phyloP scores from a whole-genome alignment of 2,888 invertebrate genomes.

The Philereme vetulata region DNA sequence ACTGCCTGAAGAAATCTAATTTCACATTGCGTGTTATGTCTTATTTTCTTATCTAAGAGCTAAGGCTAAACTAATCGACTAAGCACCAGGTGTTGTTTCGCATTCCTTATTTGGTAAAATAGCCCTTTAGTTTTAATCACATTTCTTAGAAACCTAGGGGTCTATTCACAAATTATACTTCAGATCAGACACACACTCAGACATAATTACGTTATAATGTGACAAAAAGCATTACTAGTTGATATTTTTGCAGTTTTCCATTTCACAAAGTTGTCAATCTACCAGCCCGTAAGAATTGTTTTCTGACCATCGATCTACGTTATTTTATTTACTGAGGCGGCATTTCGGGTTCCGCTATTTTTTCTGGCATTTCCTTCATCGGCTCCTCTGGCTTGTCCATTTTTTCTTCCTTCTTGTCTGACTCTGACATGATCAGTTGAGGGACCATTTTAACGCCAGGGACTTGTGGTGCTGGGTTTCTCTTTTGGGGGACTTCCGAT shows the following conservation, averaged over 20 bases:
- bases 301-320: conserved; percentile 14
- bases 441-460: conserved; percentile 68
- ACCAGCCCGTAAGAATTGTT: conserved; percentile 11
- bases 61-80: conserved; percentile 44
- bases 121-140: conserved; percentile 55
- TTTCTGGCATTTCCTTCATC: conserved; percentile 19
- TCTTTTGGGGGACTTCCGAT: conserved; percentile 51
- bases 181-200: conserved; percentile 35
- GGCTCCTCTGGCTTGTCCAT: conserved; percentile 51
- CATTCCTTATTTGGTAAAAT: conserved; percentile 75
- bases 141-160: conserved; percentile 34
- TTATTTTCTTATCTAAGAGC: too few species aligned
- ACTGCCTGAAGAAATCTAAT: too few species aligned
- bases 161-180: conserved; percentile 25
- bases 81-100: conserved; percentile 41
- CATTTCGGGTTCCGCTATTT: conserved; percentile 40
- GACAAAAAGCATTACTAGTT: background rate
- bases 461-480: conserved; percentile 43
- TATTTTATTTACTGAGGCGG: conserved; percentile 32
- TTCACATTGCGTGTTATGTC: too few species aligned
- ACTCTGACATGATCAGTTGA: conserved; percentile 73
- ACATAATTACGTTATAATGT: conserved; percentile 14
- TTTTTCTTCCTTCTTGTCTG: conserved; percentile 58
- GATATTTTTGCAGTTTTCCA: background rate
- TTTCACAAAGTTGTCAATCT: conserved; percentile 17